These are phyloP conservation scores for Aix galericulata DNA, from an alignment of 2,113 vertebrate genomes.

Conservation along the genomic window DNA sequence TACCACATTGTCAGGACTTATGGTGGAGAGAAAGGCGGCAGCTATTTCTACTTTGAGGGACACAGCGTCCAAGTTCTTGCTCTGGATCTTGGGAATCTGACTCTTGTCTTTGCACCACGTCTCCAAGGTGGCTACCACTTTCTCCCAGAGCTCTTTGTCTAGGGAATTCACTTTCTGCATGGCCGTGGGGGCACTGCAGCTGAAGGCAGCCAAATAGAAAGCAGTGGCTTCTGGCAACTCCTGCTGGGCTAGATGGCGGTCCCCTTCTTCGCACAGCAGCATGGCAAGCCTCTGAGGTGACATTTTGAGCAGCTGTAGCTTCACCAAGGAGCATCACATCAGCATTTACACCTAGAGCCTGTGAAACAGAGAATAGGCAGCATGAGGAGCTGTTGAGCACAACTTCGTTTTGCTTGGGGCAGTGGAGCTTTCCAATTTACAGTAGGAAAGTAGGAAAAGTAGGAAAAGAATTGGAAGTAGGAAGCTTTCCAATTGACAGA, in stretches of 20 bases:
- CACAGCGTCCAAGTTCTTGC: slow-evolving; percentile 46
- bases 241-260: slow-evolving; percentile 73
- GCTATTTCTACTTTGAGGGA: slow-evolving; percentile 80
- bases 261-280: slow-evolving; percentile 82
- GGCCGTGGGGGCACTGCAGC: slow-evolving; percentile 76
- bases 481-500: background rate
- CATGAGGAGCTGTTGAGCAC: background rate
- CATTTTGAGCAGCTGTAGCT: slow-evolving; percentile 28
- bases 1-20: slow-evolving; percentile 81
- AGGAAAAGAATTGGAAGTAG: too few relatives aligned
- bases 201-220: slow-evolving; percentile 88
- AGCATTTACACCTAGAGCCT: background rate
- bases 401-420: background rate
- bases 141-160: background rate
- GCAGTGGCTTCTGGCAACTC: slow-evolving; percentile 75
- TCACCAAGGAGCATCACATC: background rate
- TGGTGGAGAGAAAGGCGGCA: slow-evolving; percentile 84
- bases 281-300: slow-evolving; percentile 66
- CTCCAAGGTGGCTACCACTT: slow-evolving; percentile 80
- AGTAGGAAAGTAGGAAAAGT: background rate
- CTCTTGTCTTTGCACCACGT: slow-evolving; percentile 75
- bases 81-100: slow-evolving; percentile 70
- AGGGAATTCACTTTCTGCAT: slow-evolving; percentile 76
- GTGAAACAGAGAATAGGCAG: accelerated
- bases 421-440: background rate